Base-by-base conservation (phyloP, 2,113 vertebrate species). In the Ceyx margarethae region DNA sequence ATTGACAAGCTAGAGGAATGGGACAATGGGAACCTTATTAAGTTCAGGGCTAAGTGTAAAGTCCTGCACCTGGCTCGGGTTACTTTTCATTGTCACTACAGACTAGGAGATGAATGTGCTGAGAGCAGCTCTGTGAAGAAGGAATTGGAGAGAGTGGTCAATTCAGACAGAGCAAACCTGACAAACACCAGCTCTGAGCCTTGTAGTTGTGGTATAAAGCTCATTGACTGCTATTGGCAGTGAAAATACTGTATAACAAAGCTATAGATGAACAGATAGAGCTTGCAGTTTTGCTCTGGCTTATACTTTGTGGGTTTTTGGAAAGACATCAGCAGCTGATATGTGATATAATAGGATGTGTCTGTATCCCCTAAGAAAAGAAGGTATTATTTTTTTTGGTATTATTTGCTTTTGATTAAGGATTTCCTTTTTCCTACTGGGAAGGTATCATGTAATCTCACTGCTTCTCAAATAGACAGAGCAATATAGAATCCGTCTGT, bases 31-130 rank as follows among this genome's bases (percentile, higher is more conserved):
- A 58, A 72, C 5, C 7, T 85, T 14, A 43, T 10, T 3, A 64
- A 57, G 11, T 51, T 65, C n/a, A 46, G 45, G n/a, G 7, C 3
- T 19, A 64, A 26, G 6, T 29, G 6, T 7, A 67, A 72, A 5
- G 48, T 80, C 19, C n/a, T 72, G 20, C 19, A 53, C 20, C 6
- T 48, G 10, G 5, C 13, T 50, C 2, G 3, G 11, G 22, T 17
- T 37, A 11, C 37, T 37, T 10, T 37, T 2, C 23, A 31, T 5
- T 28, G 31, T 40, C 15, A 73, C 11, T 11, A 64, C 2, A 69
- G 17, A 11, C 9, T n/a, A 14, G 21, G 2, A 6, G 11, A 31
- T 9, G 4, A 75, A 43, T 14, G 4, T 16, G 1, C 20, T 35
- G 33, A 65, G 20, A 77, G 17, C 4, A 60, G 23, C 10, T 3